Base-by-base conservation (phyloP, 2,113 vertebrate species). In the Tenrec ecaudatus region DNA sequence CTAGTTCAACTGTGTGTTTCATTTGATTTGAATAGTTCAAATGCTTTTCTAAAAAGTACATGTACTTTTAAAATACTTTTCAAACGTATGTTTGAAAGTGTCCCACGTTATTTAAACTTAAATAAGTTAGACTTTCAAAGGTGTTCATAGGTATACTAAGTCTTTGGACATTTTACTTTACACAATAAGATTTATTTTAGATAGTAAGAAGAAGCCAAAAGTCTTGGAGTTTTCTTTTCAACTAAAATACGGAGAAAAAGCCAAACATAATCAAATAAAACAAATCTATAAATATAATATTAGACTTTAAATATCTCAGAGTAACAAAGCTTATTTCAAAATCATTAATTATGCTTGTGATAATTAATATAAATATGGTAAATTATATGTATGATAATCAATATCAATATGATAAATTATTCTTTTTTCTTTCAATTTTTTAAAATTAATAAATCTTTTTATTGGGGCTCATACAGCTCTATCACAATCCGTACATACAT, bases 61-160 rank as follows among this genome's bases (percentile, higher is more conserved):
- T 62, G 12, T 38, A 71, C 71, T 31, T 6, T 82, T 33, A 89
- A 82, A 53, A 53, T 53, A 53, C 31, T 93, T 84, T 57, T 82
- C 4, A 79, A 66, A 94, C 2, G 47, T 53, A 14, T 10, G 4
- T 53, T 53, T 53, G 47, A 53, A 53, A 85, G 11, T 68, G 14
- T 81, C 68, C 79, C 47, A 68, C 14, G 40, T 47, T 69, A 2
- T 69, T 84, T 92, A 20, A 86, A 1, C 27, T 86, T 87, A 83
- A 91, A 94, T 73, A 40, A 83, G 1, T 58, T 92, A 81, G 6
- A 4, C 53, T 80, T 79, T 93, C 60, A 68, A 75, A 86, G 53
- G 10, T 80, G 88, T 84, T 69, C 40, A 82, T 36, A 17, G 23
- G 25, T 69, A 71, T 33, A 73, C 16, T 86, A 77, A 88, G 58